Base-by-base conservation (phyloP, 1,140 invertebrate genomes). In the Neodiprion virginianus region DNA sequence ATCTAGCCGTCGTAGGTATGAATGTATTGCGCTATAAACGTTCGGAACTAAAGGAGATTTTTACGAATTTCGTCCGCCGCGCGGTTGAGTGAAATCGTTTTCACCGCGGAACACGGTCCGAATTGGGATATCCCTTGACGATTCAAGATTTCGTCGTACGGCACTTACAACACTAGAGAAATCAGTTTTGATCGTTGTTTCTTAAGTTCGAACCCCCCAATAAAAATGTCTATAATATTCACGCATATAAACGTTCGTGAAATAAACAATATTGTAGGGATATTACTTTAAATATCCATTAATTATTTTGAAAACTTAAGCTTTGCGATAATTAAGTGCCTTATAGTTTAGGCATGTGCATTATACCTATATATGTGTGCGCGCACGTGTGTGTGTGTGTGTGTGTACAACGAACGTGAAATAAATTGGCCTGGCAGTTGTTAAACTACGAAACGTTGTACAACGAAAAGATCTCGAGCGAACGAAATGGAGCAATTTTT, bases 1-100 rank as follows among this genome's bases (percentile, higher is more conserved):
- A 40, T 40, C 28, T 40, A 4, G 28, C 28, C 28, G 28, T 40
- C 5, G 28, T 40, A 40, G 28, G 28, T 40, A 40, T 40, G 28
- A 40, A 40, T 40, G 28, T 40, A 40, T 40, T 40, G 28, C 28
- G 28, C 28, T 40, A 40, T 40, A 40, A 40, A 40, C 28, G 28
- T 40, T 40, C 28, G 28, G 28, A 40, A 40, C 28, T 40, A 40
- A 40, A 40, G 28, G 28, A 40, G 28, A 40, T 40, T 40, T 40
- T 40, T 40, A 40, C 28, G 28, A 40, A 61, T 61, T 61, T 61
- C 11, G 53, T 61, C 53, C 53, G 53, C 28, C 28, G 28, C 28
- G 28, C 8, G 53, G 53, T 61, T 61, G n/a, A 61, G 53, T 61
- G 53, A 61, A 61, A 61, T 61, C 53, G 53, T 61, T 61, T 61